phyloP scores from a whole-genome alignment of 2,797 vertebrate species.

The Parambassis ranga region DNA sequence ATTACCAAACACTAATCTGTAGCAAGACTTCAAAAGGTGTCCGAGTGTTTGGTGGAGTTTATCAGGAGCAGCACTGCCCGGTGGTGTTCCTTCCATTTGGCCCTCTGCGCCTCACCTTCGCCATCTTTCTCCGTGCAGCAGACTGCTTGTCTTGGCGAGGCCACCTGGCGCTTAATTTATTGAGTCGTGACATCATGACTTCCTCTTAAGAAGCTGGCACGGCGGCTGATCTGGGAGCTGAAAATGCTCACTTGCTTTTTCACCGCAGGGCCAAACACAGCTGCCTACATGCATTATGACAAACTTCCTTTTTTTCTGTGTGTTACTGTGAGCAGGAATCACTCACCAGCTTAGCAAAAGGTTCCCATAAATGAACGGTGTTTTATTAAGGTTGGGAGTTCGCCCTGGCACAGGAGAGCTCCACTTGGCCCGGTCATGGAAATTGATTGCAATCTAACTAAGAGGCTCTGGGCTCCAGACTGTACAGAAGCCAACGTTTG shows the following conservation, averaged over 20 bases:
- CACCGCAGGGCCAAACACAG: slow-evolving; percentile 13
- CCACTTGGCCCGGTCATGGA: slow-evolving; percentile 54
- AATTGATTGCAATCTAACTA: slow-evolving; percentile 73
- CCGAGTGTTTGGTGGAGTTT: slow-evolving; percentile 15
- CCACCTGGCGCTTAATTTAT: slow-evolving; percentile 20
- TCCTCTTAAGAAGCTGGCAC: slow-evolving; percentile 37
- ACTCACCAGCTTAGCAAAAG: slow-evolving; percentile 34
- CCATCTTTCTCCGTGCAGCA: slow-evolving; percentile 19
- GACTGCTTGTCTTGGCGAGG: slow-evolving; percentile 29
- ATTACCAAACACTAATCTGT: slow-evolving; percentile 35
- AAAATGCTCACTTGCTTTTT: slow-evolving; percentile 27
- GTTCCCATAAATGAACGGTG: slow-evolving; percentile 46
- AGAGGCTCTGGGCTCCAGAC: slow-evolving; percentile 63
- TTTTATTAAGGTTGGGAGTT: slow-evolving; percentile 55
- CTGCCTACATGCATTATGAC: slow-evolving; percentile 35
- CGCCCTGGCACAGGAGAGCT: slow-evolving; percentile 31
- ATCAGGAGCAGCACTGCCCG: background rate
- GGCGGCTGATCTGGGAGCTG: slow-evolving; percentile 15
- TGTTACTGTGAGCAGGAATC: slow-evolving; percentile 34
- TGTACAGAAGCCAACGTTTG: slow-evolving; percentile 52
- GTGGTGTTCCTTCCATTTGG: slow-evolving; percentile 3
- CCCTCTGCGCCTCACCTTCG: background rate
- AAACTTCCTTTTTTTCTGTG: slow-evolving; percentile 32
- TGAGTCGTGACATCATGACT: slow-evolving; percentile 38
- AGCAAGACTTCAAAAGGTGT: slow-evolving; percentile 42